These are phyloP conservation scores for Phoeniculus purpureus DNA, from an alignment of 2,797 vertebrate species.

Conservation along the genomic window DNA sequence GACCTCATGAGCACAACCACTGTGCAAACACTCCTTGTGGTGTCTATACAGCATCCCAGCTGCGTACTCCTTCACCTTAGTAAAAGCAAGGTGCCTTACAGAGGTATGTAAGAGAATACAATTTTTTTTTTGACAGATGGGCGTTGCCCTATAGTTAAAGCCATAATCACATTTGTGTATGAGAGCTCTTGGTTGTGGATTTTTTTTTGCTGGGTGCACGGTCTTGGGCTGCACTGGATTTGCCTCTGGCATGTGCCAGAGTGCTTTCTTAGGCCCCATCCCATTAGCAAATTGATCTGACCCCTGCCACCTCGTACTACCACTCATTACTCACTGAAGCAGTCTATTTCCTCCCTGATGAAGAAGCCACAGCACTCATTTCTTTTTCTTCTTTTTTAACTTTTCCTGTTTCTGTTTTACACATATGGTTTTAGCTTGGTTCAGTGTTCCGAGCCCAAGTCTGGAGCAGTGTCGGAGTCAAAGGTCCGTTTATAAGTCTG, in stretches of 20 bases:
- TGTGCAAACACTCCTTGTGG: neutral
- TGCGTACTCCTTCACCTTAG: neutral
- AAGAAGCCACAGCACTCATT: neutral
- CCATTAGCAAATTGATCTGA: rapidly evolving
- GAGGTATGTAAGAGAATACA: neutral
- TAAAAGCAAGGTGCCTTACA: neutral
- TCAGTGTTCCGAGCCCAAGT: neutral
- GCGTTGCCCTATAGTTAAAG: neutral
- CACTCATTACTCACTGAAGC: neutral
- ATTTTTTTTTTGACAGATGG: neutral
- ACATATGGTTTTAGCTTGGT: neutral
- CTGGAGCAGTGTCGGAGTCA: neutral
- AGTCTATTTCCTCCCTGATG: neutral
- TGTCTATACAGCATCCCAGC: neutral
- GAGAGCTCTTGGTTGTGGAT: neutral
- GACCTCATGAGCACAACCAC: neutral
- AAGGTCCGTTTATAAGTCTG: neutral
- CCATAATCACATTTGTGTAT: neutral
- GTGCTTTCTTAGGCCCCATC: neutral
- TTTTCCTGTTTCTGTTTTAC: neutral
- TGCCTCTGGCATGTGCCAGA: neutral
- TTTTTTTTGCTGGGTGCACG: rapidly evolving
- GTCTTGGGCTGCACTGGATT: neutral
- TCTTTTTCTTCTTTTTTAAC: neutral
- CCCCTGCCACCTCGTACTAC: neutral